Conservation (phyloP, 1,140 invertebrate genomes). For the Magallana gigas region DNA sequence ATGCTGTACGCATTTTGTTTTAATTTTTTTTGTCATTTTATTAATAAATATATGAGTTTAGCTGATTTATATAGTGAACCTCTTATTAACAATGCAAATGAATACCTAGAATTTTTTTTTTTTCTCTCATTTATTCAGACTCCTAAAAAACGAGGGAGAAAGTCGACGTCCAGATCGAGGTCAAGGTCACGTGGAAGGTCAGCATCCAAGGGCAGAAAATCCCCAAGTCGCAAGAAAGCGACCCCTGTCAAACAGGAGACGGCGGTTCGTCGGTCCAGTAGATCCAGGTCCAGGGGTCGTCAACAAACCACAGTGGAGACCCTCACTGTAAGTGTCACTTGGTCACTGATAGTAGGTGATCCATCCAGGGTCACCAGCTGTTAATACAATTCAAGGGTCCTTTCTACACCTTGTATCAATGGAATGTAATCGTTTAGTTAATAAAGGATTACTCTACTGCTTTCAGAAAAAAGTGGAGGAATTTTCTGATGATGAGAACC, state of each 20-base stretch:
- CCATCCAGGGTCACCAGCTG: too few relatives aligned
- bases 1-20: background rate
- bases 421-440: too few relatives aligned
- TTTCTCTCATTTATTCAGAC: constrained; percentile 41
- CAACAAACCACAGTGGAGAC: constrained; percentile 42
- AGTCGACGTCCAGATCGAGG: constrained; percentile 59
- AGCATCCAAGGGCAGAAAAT: constrained; percentile 48
- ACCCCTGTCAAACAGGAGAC: constrained; percentile 19
- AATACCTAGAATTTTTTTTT: background rate
- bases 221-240: constrained; percentile 31
- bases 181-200: constrained; percentile 59
- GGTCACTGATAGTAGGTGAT: too few relatives aligned
- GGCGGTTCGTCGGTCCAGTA: constrained; percentile 14
- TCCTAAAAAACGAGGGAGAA: constrained; percentile 41
- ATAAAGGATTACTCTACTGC: too few relatives aligned
- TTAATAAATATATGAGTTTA: too few relatives aligned
- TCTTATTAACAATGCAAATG: too few relatives aligned
- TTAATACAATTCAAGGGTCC: too few relatives aligned
- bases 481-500: constrained; percentile 29
- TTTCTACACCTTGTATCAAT: too few relatives aligned
- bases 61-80: too few relatives aligned
- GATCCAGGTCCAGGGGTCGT: constrained; percentile 31
- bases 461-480: constrained; percentile 39
- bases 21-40: background rate
- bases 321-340: constrained; percentile 43